Percentiles rank a stretch among this genome's conserved stretches.
Evolutionary conservation across 2,888 invertebrate genomes (phyloP).

Genomic region (Portevinia maculata): DNA sequence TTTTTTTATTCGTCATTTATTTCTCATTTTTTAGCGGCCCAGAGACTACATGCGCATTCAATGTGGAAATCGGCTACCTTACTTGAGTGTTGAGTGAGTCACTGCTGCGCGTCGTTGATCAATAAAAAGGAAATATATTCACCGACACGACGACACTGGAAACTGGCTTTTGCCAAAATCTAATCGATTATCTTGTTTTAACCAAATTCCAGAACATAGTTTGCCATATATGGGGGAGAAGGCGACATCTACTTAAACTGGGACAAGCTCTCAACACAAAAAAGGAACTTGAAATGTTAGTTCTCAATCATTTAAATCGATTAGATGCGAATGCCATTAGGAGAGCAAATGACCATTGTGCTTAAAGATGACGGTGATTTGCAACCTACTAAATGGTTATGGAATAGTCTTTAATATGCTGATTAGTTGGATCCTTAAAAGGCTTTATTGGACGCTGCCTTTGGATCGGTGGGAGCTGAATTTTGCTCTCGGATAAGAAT

Average conservation of each 20-base stretch:
- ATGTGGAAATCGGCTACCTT: conserved; percentile 58
- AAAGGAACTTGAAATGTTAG: conserved; percentile 34
- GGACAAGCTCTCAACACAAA: conserved; percentile 19
- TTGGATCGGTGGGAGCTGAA: neutral
- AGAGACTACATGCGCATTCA: conserved; percentile 61
- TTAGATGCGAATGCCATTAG: conserved; percentile 50
- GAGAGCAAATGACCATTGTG: conserved; percentile 47
- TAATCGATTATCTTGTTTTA: conserved; percentile 47
- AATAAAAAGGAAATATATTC: conserved; percentile 68
- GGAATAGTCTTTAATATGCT: conserved; percentile 38
- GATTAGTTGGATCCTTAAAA: conserved; percentile 18
- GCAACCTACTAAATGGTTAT: conserved; percentile 14
- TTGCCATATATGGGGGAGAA: conserved; percentile 57
- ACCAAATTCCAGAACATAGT: conserved; percentile 46
- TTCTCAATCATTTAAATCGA: conserved; percentile 72
- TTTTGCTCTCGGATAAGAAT: no score
- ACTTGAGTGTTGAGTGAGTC: conserved; percentile 58
- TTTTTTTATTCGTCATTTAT: conserved; percentile 35
- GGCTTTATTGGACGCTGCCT: neutral
- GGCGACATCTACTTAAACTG: conserved; percentile 51
- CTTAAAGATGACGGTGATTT: conserved; percentile 29
- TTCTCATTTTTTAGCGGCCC: conserved; percentile 19
- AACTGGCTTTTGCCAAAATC: conserved; percentile 68
- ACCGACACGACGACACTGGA: conserved; percentile 11
- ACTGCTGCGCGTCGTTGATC: conserved; percentile 11